These are phyloP conservation scores for Notamacropus eugenii DNA, from an alignment of 2,797 vertebrate genomes.

Conservation along the genomic window DNA sequence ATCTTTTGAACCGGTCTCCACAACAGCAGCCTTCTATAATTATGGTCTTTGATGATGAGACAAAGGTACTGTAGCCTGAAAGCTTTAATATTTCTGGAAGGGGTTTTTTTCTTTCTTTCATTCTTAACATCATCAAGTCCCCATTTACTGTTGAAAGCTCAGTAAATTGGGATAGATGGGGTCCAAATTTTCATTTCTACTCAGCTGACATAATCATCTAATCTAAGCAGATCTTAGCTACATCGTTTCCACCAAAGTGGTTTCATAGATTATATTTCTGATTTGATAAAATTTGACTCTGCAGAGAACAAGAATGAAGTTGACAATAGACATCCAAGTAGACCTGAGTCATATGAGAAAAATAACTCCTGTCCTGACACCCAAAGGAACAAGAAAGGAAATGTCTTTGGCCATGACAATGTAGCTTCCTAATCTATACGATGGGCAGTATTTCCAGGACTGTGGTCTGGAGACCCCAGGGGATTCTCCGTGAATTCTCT, in stretches of 20 bases:
- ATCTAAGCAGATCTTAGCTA: constrained; percentile 68
- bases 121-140: constrained; percentile 62
- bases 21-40: constrained; percentile 85
- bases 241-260: constrained; percentile 66
- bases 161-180: constrained; percentile 70
- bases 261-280: constrained; percentile 62
- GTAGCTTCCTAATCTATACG: not conserved
- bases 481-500: not conserved
- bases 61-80: constrained; percentile 81
- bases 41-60: constrained; percentile 86
- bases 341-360: constrained; percentile 12
- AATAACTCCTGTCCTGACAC: not conserved
- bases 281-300: constrained; percentile 73
- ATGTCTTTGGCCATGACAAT: not conserved
- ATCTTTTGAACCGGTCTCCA: constrained; percentile 88
- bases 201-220: constrained; percentile 76
- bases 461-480: not conserved
- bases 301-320: constrained; percentile 20
- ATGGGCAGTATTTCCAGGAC: not conserved
- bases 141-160: constrained; percentile 78
- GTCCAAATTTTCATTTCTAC: constrained; percentile 69
- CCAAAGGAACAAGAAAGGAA: not conserved
- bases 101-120: constrained; percentile 68
- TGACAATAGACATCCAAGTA: constrained; percentile 23
- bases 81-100: constrained; percentile 83